Evolutionary conservation across 2,113 vertebrate genomes (phyloP).

Genomic region (Ciconia boyciana): DNA sequence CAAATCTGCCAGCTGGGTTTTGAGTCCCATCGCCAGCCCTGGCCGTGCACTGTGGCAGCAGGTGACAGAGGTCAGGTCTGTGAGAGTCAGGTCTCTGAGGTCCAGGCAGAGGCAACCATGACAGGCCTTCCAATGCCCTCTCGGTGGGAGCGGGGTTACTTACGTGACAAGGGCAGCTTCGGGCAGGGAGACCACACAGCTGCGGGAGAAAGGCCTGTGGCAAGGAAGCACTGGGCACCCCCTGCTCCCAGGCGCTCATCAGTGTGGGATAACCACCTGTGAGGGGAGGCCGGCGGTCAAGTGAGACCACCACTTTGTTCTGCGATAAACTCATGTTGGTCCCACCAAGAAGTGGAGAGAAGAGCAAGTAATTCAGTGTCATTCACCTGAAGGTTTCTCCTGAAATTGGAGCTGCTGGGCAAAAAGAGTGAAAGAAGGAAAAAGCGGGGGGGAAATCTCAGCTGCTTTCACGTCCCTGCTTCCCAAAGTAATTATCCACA

Average conservation of each 20-base stretch:
- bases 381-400: not conserved
- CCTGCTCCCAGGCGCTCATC: accelerated
- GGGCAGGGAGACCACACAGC: accelerated
- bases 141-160: not conserved
- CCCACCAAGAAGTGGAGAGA: accelerated
- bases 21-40: not conserved
- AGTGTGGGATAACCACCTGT: accelerated
- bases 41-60: not conserved
- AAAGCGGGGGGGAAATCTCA: not conserved
- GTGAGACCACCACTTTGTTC: not conserved
- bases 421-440: not conserved
- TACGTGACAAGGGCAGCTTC: accelerated
- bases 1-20: not conserved
- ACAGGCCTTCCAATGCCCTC: too few relatives aligned
- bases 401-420: not conserved
- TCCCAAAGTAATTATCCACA: not conserved
- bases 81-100: not conserved
- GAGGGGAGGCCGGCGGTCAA: accelerated
- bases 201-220: accelerated
- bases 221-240: not conserved
- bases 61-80: not conserved
- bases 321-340: accelerated
- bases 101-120: not conserved
- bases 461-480: not conserved
- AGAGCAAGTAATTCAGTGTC: not conserved